Percentiles rank a stretch among this genome's conserved stretches.
Evolutionary conservation across 1,140 invertebrate species (phyloP).

Genomic region (Pseudomyrmex dendroicus): DNA sequence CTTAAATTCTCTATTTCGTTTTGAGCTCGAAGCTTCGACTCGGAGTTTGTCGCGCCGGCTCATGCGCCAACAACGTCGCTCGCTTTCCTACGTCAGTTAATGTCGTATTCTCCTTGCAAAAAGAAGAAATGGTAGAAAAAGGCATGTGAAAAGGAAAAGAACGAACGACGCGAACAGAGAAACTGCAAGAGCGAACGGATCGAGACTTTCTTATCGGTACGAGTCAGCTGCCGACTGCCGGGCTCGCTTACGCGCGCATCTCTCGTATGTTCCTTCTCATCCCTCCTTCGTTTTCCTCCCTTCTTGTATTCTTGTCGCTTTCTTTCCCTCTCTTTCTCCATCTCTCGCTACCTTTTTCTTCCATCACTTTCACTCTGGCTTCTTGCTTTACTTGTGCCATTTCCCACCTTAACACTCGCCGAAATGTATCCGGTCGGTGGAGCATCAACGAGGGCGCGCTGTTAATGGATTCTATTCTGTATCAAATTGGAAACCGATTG

Average conservation of each 20-base stretch:
- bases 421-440: constrained; percentile 62
- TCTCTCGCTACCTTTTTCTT: constrained; percentile 14
- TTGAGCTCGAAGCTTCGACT: constrained; percentile 69
- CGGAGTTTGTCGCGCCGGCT: constrained; percentile 66
- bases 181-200: constrained; percentile 72
- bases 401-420: constrained; percentile 57
- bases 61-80: neutral
- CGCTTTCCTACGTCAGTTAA: constrained; percentile 71
- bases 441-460: constrained; percentile 60
- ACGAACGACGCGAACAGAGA: constrained; percentile 55
- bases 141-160: constrained; percentile 34
- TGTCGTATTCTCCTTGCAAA: constrained; percentile 75
- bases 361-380: constrained; percentile 47
- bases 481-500: constrained; percentile 80
- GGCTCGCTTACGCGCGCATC: constrained; percentile 57
- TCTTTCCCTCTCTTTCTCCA: neutral
- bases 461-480: constrained; percentile 82
- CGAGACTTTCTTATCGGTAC: constrained; percentile 79
- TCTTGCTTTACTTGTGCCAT: constrained; percentile 56
- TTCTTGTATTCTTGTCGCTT: neutral
- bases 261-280: constrained; percentile 62
- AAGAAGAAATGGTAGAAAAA: constrained; percentile 60
- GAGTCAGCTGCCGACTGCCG: constrained; percentile 75
- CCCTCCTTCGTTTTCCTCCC: constrained; percentile 28
- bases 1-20: constrained; percentile 80